These are phyloP conservation scores for Pagrus major DNA, from an alignment of 2,113 vertebrate species.

Conservation along the genomic window DNA sequence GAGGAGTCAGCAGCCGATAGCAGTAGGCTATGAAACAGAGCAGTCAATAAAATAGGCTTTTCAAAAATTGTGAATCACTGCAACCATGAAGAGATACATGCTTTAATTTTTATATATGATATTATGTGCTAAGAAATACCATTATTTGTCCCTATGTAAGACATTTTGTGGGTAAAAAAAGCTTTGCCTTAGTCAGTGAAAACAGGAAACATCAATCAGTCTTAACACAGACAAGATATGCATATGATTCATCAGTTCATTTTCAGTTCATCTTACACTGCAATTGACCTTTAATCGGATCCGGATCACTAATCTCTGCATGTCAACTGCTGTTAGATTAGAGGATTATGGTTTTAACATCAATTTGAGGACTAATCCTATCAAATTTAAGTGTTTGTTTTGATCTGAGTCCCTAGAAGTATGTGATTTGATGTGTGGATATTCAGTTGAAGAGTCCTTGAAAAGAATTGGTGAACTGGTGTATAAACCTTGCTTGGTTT, in stretches of 20 bases:
- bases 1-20: no score
- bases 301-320: background rate
- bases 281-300: background rate
- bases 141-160: background rate
- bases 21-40: no score
- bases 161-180: background rate
- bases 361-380: no score
- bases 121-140: background rate
- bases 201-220: background rate
- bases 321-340: background rate
- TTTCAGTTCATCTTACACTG: background rate
- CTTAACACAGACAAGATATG: background rate
- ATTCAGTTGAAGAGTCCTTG: no score
- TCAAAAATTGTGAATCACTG: no score
- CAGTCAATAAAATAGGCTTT: no score
- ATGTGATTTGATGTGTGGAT: no score
- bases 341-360: no score
- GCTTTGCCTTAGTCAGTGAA: background rate
- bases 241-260: background rate
- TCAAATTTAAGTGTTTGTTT: no score
- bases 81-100: no score
- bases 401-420: no score
- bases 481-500: background rate
- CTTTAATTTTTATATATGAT: background rate
- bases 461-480: no score